Percentiles rank a stretch among this genome's conserved stretches.
These are phyloP conservation scores for Cryptus viduatorius DNA, from an alignment of 2,888 invertebrate genomes.

Conservation along the genomic window DNA sequence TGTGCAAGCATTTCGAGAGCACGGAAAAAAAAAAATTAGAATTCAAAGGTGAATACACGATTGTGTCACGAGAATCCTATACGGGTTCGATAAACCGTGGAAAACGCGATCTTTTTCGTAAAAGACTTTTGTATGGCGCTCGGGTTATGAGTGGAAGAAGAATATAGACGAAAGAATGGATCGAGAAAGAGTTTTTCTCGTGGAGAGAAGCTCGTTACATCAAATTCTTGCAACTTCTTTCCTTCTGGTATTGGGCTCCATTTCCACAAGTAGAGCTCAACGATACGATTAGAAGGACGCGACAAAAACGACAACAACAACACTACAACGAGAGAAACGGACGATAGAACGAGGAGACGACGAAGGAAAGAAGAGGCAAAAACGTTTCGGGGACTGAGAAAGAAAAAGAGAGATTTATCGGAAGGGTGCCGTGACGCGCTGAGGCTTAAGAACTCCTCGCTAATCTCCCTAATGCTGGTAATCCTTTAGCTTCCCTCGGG, in stretches of 20 bases:
- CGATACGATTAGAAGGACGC: constrained; percentile 56
- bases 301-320: constrained; percentile 64
- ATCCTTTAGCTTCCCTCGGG: constrained; percentile 81
- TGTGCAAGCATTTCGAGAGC: background rate
- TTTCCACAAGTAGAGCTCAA: constrained; percentile 69
- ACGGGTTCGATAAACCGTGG: constrained; percentile 65
- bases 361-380: constrained; percentile 43
- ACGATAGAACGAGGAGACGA: constrained; percentile 29
- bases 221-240: constrained; percentile 65
- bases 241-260: constrained; percentile 73
- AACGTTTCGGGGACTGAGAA: constrained; percentile 32
- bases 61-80: constrained; percentile 27
- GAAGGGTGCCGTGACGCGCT: constrained; percentile 65
- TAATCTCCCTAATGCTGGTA: constrained; percentile 79
- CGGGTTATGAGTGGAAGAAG: constrained; percentile 35
- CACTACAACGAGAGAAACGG: constrained; percentile 19
- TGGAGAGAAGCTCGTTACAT: constrained; percentile 66
- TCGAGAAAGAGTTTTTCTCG: constrained; percentile 53
- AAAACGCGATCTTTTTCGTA: constrained; percentile 60
- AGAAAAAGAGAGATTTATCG: constrained; percentile 52
- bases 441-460: constrained; percentile 70
- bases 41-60: constrained; percentile 12
- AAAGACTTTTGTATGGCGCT: constrained; percentile 50
- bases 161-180: constrained; percentile 33
- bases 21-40: constrained; percentile 15